Base-by-base conservation (phyloP, 2,113 vertebrate species). In the Vidua macroura region DNA sequence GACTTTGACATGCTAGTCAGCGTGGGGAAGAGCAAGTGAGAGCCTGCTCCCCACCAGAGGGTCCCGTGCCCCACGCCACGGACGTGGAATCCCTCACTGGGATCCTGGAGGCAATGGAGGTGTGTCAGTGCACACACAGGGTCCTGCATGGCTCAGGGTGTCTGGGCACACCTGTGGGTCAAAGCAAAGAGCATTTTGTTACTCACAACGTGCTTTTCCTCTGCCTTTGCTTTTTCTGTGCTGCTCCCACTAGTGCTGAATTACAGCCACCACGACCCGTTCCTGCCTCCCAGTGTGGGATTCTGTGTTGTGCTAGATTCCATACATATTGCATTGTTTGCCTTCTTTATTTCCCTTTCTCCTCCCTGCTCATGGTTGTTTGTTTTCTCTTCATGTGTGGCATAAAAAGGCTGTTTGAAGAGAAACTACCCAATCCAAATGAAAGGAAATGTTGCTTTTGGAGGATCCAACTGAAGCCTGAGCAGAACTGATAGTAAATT, bases 61-160 rank as follows among this genome's bases (percentile, higher is more conserved):
- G 33, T 28, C 11, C 52, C 6, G 62, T 15, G 41, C 27, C 76
- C 49, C 27, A 1, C 0, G 2, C 23, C 8, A 1, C 0, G 7
- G 30, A 15, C 4, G 0, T 1, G 6, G 37, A 27, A 0, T 10
- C 60, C 64, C n/a, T 44, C 10, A 0, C 0, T 17, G 35, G 44
- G 48, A 2, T 7, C 7, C 1, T 0, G 11, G 67, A 8, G 20
- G 5, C 5, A 6, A 8, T 56, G 48, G 15, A 12, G 6, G 12
- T 1, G 31, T 8, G 63, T 6, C 63, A 31, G n/a, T 0, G 2
- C 39, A 16, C 30, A 6, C 4, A 2, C 43, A 15, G 35, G 7
- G 41, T 12, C 56, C 70, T 46, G 46, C 48, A 0, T 0, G 30
- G 67, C 44, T 35, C 14, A 5, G 33, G 31, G 25, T 0, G n/a